Conservation (phyloP, 2,113 vertebrate genomes). For the Anser cygnoides region DNA sequence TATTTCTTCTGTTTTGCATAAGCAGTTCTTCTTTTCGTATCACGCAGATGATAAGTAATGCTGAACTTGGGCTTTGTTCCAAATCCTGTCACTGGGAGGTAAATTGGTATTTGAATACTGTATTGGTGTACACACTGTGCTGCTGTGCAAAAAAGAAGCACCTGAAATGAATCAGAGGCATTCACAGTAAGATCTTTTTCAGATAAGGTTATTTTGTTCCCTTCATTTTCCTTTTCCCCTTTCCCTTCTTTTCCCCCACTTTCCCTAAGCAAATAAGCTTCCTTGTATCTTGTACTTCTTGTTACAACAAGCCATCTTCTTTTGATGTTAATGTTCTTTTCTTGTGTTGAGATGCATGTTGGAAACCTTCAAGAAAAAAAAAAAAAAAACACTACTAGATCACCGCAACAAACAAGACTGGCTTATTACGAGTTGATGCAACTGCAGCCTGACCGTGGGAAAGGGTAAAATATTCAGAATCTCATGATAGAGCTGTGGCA, state of each 20-base stretch:
- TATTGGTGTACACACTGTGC: too few species aligned
- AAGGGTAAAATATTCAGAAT: neutral
- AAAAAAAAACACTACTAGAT: neutral
- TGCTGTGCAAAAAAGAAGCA: neutral
- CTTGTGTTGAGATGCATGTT: neutral
- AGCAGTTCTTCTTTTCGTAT: neutral
- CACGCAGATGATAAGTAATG: rapidly evolving
- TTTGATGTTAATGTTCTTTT: neutral
- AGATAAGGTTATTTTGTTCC: neutral
- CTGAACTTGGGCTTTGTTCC: neutral
- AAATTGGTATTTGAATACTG: rapidly evolving
- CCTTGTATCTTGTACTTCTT: neutral
- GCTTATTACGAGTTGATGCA: neutral
- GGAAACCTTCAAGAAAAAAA: neutral
- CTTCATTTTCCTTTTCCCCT: neutral
- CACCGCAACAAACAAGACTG: neutral
- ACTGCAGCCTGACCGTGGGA: rapidly evolving
- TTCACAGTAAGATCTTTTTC: neutral
- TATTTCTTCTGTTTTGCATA: too few species aligned
- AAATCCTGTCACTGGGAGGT: neutral
- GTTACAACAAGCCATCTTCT: neutral
- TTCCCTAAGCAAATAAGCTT: neutral
- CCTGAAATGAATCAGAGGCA: neutral
- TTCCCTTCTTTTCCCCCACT: neutral
- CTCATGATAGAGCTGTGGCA: neutral